Evolutionary conservation across 2,113 vertebrate genomes (phyloP), one percentile per base, ranked within the genome.

Genomic region (Camelus bactrianus): DNA sequence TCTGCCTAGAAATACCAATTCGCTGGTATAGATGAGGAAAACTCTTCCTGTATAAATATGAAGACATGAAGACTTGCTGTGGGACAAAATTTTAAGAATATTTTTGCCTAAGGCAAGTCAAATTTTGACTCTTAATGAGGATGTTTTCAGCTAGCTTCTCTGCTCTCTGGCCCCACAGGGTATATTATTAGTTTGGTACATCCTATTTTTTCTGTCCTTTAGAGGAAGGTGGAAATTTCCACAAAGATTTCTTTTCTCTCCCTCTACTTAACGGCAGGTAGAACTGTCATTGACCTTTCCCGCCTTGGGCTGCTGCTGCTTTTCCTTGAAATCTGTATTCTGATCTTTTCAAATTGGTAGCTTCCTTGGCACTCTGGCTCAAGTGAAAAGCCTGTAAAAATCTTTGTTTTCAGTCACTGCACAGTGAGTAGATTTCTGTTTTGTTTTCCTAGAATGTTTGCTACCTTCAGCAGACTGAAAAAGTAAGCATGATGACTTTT

Each of bases 151-250:
- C 20, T 52, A 77, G n/a, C 48, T 58, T 95, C 83, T 95, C 26
- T 89, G 35, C n/a, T 83, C 20, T 85, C 69, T 90, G 73, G 60
- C 48, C 32, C 87, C 52, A 86, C 24, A 56, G 50, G 73, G 67
- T 75, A 93, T 73, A 87, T 48, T 96, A 65, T 92, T 82, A 67
- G 83, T 81, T 82, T 86, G 67, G 75, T 69, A 80, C 42, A 90
- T 64, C 64, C 65, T 72, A 32, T 89, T 85, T 91, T 77, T 95
- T 76, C 19, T 83, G 10, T 65, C 24, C n/a, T 58, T 88, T 96
- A 90, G 32, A 75, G 42, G 48, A 75, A 89, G 88, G 48, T 91
- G 70, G 64, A 94, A 86, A 91, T 96, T 97, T 97, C 88, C 84
- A 94, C 11, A 22, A 67, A 87, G 73, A 79, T 85, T 91, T 14